Evolutionary conservation across 2,113 vertebrate species (phyloP).

Genomic region (Chrysemys picta): DNA sequence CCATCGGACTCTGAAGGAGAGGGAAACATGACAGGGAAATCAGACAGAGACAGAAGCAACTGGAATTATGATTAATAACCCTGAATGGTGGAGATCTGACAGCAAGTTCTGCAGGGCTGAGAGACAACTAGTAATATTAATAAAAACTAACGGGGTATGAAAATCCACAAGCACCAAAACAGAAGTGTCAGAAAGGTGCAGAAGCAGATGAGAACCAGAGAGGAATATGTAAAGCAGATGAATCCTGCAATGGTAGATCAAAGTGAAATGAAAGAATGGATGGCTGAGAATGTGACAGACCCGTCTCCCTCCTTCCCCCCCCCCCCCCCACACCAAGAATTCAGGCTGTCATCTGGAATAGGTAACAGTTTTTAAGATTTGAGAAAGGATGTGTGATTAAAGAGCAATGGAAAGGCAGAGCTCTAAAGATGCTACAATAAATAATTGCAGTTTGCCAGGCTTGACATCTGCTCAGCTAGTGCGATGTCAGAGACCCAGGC

Average conservation of each 20-base stretch:
- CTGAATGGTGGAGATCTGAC: slow-evolving; percentile 23
- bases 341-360: neutral
- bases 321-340: neutral
- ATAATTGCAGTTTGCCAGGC: neutral
- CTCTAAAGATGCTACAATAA: neutral
- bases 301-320: too few relatives aligned
- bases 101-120: slow-evolving; percentile 22
- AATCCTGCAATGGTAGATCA: neutral
- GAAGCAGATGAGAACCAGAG: neutral
- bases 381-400: neutral
- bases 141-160: slow-evolving; percentile 9
- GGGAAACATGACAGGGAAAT: neutral
- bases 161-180: neutral
- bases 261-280: neutral
- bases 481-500: neutral
- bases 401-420: neutral
- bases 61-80: neutral
- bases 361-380: neutral
- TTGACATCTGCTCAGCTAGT: rapidly evolving
- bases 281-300: neutral
- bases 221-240: neutral
- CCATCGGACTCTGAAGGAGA: neutral
- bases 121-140: slow-evolving; percentile 22
- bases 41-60: neutral
- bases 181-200: neutral